These are phyloP conservation scores for Pantherophis guttatus DNA, from an alignment of 2,113 vertebrate species.

Conservation along the genomic window DNA sequence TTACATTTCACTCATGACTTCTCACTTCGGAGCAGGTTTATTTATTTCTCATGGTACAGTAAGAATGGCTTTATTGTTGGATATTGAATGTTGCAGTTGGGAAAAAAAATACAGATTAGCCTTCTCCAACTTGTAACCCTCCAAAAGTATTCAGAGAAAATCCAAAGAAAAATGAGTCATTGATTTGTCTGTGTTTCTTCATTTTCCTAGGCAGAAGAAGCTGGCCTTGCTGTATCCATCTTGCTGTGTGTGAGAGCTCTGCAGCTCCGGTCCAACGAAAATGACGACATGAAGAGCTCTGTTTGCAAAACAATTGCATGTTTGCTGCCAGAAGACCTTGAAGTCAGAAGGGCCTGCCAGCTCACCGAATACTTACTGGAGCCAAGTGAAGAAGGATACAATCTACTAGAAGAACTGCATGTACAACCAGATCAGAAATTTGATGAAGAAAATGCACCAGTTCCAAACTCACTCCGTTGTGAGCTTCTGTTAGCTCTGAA, in stretches of 20 bases:
- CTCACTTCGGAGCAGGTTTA: neutral
- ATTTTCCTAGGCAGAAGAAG: constrained; percentile 77
- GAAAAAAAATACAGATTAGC: neutral
- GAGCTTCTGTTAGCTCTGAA: constrained; percentile 93
- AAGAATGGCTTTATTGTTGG: neutral
- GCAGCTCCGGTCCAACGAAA: constrained; percentile 86
- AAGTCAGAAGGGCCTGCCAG: constrained; percentile 91
- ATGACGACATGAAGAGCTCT: constrained; percentile 85
- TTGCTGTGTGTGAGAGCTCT: constrained; percentile 93
- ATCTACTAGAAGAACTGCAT: constrained; percentile 85
- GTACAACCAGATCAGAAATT: constrained; percentile 92
- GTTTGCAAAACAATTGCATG: constrained; percentile 92
- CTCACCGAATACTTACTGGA: constrained; percentile 94
- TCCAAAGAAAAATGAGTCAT: neutral
- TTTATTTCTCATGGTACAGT: neutral
- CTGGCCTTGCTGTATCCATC: constrained; percentile 84
- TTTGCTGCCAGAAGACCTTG: constrained; percentile 90
- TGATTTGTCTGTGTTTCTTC: neutral
- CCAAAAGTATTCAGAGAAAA: neutral
- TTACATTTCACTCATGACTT: neutral
- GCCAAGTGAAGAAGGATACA: constrained; percentile 81
- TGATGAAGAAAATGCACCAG: constrained; percentile 85
- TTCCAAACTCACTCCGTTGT: constrained; percentile 95
- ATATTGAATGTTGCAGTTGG: neutral
- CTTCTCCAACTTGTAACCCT: neutral